Percentiles rank a stretch among this genome's conserved stretches.
Conservation (phyloP, 2,888 invertebrate genomes). For the Dorcus parallelipipedus region DNA sequence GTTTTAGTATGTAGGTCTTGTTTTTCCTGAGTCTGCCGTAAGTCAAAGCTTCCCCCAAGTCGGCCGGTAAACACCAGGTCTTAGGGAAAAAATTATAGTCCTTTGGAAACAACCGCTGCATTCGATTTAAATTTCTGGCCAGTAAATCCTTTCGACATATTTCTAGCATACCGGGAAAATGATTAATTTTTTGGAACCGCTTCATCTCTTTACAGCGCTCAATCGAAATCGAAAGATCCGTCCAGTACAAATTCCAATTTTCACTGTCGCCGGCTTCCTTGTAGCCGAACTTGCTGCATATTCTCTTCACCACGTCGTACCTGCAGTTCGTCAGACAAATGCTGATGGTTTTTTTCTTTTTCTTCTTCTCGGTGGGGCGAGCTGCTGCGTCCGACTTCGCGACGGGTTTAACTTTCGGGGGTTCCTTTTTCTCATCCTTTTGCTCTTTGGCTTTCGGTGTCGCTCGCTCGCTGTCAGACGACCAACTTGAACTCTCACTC, state of each 20-base stretch:
- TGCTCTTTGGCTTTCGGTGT: constrained; percentile 12
- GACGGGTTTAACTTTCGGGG: background rate
- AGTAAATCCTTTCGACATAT: constrained; percentile 76
- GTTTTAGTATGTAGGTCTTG: constrained; percentile 85
- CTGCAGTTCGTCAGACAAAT: constrained; percentile 70
- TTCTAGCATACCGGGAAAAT: constrained; percentile 68
- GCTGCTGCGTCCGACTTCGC: constrained; percentile 2
- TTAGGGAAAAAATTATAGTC: constrained; percentile 92
- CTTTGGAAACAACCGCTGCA: constrained; percentile 82
- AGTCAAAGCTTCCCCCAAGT: constrained; percentile 71
- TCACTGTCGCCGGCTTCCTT: constrained; percentile 76
- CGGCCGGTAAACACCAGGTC: constrained; percentile 91
- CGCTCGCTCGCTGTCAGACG: constrained; percentile 14
- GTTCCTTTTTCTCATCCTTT: constrained; percentile 15
- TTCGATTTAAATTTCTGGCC: constrained; percentile 84
- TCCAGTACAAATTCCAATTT: constrained; percentile 90
- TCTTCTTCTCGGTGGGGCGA: constrained; percentile 15
- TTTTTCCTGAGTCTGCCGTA: constrained; percentile 68
- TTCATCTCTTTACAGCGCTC: constrained; percentile 90
- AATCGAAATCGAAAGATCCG: constrained; percentile 80
- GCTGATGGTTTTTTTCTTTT: constrained; percentile 43
- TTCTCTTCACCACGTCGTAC: constrained; percentile 70
- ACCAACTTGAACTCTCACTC: constrained; percentile 17
- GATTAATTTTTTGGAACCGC: constrained; percentile 87
- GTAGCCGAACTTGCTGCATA: constrained; percentile 69